A percentile compares a stretch with the other conserved stretches of the same genome.
phyloP scores from a whole-genome alignment of 1,140 invertebrate species.

The Rhyacophila brunnea region DNA sequence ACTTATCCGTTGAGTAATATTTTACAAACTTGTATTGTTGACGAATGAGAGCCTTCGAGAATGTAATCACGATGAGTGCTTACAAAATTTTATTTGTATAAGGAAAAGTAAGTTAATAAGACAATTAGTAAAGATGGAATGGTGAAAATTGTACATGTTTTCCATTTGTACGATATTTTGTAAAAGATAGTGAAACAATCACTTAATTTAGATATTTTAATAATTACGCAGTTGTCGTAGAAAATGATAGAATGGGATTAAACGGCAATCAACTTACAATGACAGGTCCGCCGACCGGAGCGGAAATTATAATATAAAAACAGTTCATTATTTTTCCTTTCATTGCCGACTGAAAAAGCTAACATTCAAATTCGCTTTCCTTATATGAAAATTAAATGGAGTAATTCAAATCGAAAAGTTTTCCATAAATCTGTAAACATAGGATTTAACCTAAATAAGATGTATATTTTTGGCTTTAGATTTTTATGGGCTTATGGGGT shows the following conservation, averaged over 20 bases:
- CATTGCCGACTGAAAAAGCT: no score
- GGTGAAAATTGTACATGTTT: slow-evolving; percentile 6
- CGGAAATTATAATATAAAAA: neutral
- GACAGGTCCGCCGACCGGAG: neutral
- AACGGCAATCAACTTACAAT: slow-evolving; percentile 3
- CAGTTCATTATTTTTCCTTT: no score
- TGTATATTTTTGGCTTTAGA: slow-evolving; percentile 34
- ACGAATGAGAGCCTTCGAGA: no score
- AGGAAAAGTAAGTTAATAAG: neutral
- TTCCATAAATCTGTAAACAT: slow-evolving; percentile 8
- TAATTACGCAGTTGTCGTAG: neutral
- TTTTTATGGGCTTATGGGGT: slow-evolving; percentile 32
- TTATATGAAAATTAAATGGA: no score
- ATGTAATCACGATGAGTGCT: no score
- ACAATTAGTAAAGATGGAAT: neutral
- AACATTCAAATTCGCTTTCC: no score
- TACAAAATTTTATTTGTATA: no score
- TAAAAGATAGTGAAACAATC: slow-evolving; percentile 2
- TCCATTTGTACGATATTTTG: slow-evolving; percentile 7
- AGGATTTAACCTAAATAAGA: slow-evolving; percentile 16
- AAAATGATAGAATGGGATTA: neutral
- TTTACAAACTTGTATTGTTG: no score
- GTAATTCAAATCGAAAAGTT: no score
- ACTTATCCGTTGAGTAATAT: no score
- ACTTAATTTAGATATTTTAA: slow-evolving; percentile 8